Evolutionary conservation across 2,888 invertebrate genomes (phyloP).

Genomic region (Hypsopygia costalis): DNA sequence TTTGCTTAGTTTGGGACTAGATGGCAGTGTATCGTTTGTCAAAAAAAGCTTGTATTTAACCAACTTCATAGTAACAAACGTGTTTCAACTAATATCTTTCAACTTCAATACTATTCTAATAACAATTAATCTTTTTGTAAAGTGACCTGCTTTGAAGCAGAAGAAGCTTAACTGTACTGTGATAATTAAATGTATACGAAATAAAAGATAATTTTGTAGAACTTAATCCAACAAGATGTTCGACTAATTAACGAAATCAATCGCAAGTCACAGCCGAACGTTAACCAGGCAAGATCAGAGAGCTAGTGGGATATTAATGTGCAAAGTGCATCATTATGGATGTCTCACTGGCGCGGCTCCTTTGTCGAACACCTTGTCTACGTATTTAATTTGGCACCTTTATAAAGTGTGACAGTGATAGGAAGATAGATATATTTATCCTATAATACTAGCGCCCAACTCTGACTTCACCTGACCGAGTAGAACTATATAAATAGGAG

Average conservation of each 20-base stretch:
- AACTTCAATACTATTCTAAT: too few relatives aligned
- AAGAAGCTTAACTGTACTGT: background rate
- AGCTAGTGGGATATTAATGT: slow-evolving; percentile 17
- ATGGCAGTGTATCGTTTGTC: too few relatives aligned
- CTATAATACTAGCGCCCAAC: too few relatives aligned
- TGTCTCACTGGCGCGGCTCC: slow-evolving; percentile 12
- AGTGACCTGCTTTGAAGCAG: background rate
- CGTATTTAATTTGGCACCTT: slow-evolving; percentile 1
- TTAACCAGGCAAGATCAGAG: slow-evolving; percentile 19
- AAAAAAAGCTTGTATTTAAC: too few relatives aligned
- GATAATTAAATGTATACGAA: background rate
- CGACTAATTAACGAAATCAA: slow-evolving; percentile 20
- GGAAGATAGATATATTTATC: too few relatives aligned
- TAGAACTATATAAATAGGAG: too few relatives aligned
- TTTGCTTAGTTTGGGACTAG: too few relatives aligned
- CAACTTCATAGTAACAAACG: too few relatives aligned
- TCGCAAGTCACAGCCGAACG: slow-evolving; percentile 14
- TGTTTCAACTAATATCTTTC: too few relatives aligned
- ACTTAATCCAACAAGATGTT: slow-evolving; percentile 19
- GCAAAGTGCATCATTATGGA: slow-evolving; percentile 17
- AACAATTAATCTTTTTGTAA: too few relatives aligned
- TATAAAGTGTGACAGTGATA: too few relatives aligned
- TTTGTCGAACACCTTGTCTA: slow-evolving; percentile 11
- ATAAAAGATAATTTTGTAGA: slow-evolving; percentile 2
- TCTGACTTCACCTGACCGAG: too few relatives aligned